Base-by-base conservation (phyloP, 2,888 invertebrate genomes). In the Scaptomyza parva region DNA sequence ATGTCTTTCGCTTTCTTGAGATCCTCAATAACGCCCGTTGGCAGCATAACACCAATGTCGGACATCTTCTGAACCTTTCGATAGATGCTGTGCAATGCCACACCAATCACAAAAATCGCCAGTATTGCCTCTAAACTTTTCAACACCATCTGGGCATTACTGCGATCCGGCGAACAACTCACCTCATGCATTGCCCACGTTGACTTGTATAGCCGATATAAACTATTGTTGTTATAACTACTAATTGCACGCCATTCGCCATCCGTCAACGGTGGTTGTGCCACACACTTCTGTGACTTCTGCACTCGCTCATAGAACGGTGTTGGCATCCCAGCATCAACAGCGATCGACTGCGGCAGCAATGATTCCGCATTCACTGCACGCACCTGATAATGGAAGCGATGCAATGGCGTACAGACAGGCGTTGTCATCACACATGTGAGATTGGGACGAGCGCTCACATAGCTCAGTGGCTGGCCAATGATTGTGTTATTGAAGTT, bases 31-130 rank as follows among this genome's bases (percentile, higher is more conserved):
- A 91, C 70, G 9, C 91, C 91, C 14, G 87, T 81, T 7, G 91
- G 91, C 45, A 91, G 66, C 11, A 78, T 86, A 24, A 89, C 73
- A 11, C 82, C 74, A 53, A 91, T 91, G 47, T 91, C 88, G 0
- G 90, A 88, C 91, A 91, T 91, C 70, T 88, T 87, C 30, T 79
- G 80, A 37, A 81, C 86, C 59, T 91, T 90, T 11, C 88, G 81
- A 28, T 86, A 87, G 5, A 60, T 70, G 30, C 79, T 62, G 28
- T 89, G 81, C n/a, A 75, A 55, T 2, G 78, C 64, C 0, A 73
- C 60, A 44, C 77, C 60, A 1, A 79, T 14, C 11, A 75, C 50
- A 1, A 74, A 20, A 1, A 76, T 22, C 0, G 67, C 62, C 9
- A 70, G 33, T 3, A 58, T 30, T 22, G 59, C 61, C 48, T 82